phyloP scores from a whole-genome alignment of 2,113 vertebrate genomes.

The Cygnus buccinator region DNA sequence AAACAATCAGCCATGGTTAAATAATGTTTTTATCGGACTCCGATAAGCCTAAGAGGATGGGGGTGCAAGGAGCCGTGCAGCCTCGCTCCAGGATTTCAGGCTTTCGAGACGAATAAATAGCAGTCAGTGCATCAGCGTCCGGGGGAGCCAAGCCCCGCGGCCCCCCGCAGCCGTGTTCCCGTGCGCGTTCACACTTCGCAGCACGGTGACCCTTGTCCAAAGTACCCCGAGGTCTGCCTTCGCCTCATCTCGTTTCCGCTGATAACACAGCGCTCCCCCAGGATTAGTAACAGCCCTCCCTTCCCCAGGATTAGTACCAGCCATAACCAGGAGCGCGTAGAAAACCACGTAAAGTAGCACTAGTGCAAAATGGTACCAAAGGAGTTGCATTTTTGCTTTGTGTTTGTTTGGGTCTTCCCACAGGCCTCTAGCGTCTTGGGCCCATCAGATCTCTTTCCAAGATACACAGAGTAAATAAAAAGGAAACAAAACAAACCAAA shows the following conservation, averaged over 20 bases:
- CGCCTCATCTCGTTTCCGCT: background rate
- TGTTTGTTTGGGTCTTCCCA: background rate
- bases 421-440: background rate
- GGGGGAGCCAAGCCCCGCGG: background rate
- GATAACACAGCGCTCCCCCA: background rate
- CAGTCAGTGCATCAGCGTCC: background rate
- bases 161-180: background rate
- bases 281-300: background rate
- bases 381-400: background rate
- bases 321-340: background rate
- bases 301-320: background rate
- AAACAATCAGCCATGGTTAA: background rate
- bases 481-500: background rate
- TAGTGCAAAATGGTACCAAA: conserved; percentile 53
- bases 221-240: background rate
- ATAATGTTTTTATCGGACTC: background rate
- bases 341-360: conserved; percentile 37
- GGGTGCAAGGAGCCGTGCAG: background rate
- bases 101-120: background rate
- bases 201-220: background rate
- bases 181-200: background rate
- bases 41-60: background rate
- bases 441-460: background rate
- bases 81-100: background rate
- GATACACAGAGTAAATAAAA: background rate